Conservation (phyloP, 2,888 invertebrate species). For the Idaea dimidiata region DNA sequence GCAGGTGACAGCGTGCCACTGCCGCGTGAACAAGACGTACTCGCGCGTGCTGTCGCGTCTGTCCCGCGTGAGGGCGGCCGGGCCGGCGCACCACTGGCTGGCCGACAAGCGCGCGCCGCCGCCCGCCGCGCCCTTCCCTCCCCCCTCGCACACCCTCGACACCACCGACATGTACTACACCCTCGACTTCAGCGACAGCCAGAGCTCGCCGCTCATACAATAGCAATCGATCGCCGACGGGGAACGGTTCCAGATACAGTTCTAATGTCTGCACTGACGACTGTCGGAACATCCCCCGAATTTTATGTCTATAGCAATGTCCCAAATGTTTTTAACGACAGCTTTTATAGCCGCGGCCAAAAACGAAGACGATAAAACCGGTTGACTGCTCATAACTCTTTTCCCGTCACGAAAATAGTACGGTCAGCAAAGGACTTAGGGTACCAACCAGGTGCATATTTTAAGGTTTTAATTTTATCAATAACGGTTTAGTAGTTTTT, state of each 20-base stretch:
- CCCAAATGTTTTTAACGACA: background rate
- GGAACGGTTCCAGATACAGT: conserved; percentile 71
- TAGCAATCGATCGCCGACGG: conserved; percentile 78
- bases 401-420: no score
- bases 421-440: no score
- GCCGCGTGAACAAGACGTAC: conserved; percentile 89
- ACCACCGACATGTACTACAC: conserved; percentile 89
- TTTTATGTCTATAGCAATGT: background rate
- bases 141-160: conserved; percentile 78
- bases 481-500: no score
- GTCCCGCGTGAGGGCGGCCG: conserved; percentile 60
- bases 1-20: conserved; percentile 89
- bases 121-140: conserved; percentile 40
- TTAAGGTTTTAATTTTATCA: no score
- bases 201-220: conserved; percentile 88
- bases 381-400: no score
- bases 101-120: conserved; percentile 75
- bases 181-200: conserved; percentile 88
- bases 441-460: no score
- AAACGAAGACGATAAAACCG: no score
- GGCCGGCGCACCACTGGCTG: conserved; percentile 80
- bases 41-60: conserved; percentile 82
- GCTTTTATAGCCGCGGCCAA: no score
- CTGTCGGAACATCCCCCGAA: background rate
- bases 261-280: background rate